A percentile compares a stretch with the other conserved stretches of the same genome.
phyloP scores from a whole-genome alignment of 2,113 vertebrate species.

The Lycocorax pyrrhopterus region DNA sequence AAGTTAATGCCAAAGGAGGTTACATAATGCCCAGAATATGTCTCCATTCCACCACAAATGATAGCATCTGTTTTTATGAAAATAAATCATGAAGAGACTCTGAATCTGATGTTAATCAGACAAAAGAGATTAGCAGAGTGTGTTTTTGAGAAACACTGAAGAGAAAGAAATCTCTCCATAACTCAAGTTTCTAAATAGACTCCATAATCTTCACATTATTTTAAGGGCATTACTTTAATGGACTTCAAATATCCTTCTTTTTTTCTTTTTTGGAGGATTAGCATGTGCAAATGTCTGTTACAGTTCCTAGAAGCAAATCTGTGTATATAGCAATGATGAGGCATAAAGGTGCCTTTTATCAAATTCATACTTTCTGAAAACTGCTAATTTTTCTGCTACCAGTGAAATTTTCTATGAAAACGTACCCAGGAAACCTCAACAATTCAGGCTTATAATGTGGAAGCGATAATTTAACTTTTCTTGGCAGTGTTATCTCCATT shows the following conservation, averaged over 20 bases:
- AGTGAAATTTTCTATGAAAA: neutral
- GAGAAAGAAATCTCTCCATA: neutral
- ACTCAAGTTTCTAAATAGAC: neutral
- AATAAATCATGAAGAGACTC: constrained; percentile 5
- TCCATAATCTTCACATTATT: neutral
- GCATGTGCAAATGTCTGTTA: neutral
- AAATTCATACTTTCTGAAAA: constrained; percentile 5
- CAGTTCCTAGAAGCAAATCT: neutral
- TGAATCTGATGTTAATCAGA: constrained; percentile 26
- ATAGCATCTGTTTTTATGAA: constrained; percentile 58
- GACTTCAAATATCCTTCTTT: neutral
- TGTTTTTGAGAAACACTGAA: neutral
- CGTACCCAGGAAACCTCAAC: neutral
- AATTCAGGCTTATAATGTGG: neutral
- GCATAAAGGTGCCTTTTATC: neutral
- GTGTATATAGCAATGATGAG: neutral
- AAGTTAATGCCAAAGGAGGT: constrained; percentile 40
- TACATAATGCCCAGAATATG: constrained; percentile 39
- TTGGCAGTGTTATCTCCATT: neutral
- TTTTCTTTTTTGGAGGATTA: neutral
- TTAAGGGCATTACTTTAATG: neutral
- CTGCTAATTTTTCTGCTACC: neutral
- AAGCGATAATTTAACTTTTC: neutral
- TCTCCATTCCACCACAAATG: constrained; percentile 22
- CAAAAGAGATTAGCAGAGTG: neutral